These are phyloP conservation scores for Elysia chlorotica DNA, from an alignment of 1,140 invertebrate species.

Conservation along the genomic window DNA sequence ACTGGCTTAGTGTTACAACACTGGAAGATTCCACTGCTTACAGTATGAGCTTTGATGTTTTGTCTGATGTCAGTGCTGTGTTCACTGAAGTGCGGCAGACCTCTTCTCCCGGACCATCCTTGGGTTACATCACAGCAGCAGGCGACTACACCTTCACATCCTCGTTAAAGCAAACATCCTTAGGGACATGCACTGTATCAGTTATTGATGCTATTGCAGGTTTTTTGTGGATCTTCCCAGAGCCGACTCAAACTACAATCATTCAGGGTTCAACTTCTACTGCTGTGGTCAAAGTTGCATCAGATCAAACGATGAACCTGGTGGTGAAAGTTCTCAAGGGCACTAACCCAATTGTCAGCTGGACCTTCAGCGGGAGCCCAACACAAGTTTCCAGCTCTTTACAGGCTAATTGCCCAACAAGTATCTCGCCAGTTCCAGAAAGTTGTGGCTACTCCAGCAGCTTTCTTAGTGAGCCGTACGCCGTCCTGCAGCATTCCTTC, in stretches of 20 bases:
- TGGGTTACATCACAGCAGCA: constrained; percentile 12
- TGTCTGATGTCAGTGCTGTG: constrained; percentile 25
- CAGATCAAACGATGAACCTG: constrained; percentile 24
- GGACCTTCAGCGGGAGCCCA: constrained; percentile 19
- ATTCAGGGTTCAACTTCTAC: neutral
- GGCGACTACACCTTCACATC: constrained; percentile 21
- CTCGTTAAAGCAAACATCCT: neutral
- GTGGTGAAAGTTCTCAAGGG: constrained; percentile 27
- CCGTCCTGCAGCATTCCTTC: constrained; percentile 13
- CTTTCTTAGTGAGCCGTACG: neutral
- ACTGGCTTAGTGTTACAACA: neutral
- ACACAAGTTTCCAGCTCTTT: neutral
- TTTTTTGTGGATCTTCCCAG: constrained; percentile 31
- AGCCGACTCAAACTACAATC: neutral
- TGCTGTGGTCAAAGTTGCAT: neutral
- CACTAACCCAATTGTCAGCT: constrained; percentile 20
- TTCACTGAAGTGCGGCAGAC: neutral
- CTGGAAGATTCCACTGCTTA: neutral
- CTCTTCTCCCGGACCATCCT: neutral
- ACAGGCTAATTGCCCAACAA: constrained; percentile 15
- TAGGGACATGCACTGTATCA: constrained; percentile 20
- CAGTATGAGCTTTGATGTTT: neutral
- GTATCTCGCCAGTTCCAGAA: neutral
- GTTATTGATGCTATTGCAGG: constrained; percentile 19
- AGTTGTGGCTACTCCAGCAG: neutral